Conservation (phyloP, 1,140 invertebrate genomes). For the Chrysoperla carnea region DNA sequence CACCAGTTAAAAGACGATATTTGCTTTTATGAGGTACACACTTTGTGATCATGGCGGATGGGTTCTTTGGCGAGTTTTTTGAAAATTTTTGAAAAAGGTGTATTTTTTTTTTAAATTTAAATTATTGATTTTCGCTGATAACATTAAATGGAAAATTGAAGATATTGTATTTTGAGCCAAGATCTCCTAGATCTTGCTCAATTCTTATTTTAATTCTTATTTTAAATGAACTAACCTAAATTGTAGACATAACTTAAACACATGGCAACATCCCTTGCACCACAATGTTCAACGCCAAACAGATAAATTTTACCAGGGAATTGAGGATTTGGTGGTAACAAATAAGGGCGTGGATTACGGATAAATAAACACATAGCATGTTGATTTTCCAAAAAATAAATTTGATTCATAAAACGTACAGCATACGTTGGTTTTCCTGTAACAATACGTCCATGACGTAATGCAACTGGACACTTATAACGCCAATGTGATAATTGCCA, state of each 20-base stretch:
- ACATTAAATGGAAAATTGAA: too few species aligned
- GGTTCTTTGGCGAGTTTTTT: too few species aligned
- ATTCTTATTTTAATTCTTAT: too few species aligned
- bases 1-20: too few species aligned
- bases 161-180: too few species aligned
- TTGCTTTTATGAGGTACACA: too few species aligned
- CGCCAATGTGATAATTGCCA: constrained; percentile 31
- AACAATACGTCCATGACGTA: constrained; percentile 24
- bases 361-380: constrained; percentile 26
- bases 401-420: constrained; percentile 34
- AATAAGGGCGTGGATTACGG: constrained; percentile 35
- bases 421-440: constrained; percentile 27
- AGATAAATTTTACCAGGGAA: constrained; percentile 23
- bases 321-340: constrained; percentile 21
- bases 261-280: constrained; percentile 19
- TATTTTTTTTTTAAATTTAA: too few species aligned
- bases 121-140: too few species aligned
- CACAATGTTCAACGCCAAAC: constrained; percentile 22
- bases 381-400: constrained; percentile 32
- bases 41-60: too few species aligned
- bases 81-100: too few species aligned
- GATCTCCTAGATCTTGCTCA: too few species aligned
- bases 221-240: too few species aligned
- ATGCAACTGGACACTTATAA: constrained; percentile 35
- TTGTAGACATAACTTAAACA: constrained; percentile 17